Conservation (phyloP, 2,113 vertebrate genomes). For the Oxygymnocypris stewartii region DNA sequence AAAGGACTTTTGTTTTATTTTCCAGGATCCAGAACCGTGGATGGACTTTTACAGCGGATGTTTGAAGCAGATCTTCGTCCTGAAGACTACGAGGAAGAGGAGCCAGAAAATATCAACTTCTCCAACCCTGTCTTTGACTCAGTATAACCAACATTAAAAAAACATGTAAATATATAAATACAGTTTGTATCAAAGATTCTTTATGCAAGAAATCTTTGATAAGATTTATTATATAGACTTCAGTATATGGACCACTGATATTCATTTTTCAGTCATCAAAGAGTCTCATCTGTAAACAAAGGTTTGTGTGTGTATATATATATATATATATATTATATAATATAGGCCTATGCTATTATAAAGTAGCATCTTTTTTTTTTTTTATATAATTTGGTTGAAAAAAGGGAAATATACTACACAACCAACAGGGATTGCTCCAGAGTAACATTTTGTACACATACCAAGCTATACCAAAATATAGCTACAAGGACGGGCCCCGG, state of each 20-base stretch:
- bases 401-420: background rate
- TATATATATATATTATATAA: background rate
- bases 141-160: conserved; percentile 31
- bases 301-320: background rate
- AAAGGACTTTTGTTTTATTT: conserved; percentile 6
- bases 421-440: background rate
- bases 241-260: background rate
- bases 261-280: background rate
- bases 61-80: conserved; percentile 87
- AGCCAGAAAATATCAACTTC: conserved; percentile 69
- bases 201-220: background rate
- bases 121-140: conserved; percentile 69
- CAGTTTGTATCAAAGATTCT: background rate
- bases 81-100: conserved; percentile 76
- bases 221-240: background rate
- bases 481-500: no score
- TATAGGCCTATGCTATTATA: background rate
- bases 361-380: background rate
- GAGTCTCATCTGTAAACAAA: background rate
- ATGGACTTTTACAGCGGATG: conserved; percentile 88
- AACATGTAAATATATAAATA: conserved; percentile 29
- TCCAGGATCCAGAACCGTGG: conserved; percentile 87
- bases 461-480: background rate
- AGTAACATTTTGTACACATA: background rate
- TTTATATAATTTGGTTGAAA: background rate